Base-by-base conservation (phyloP, 2,113 vertebrate genomes). In the Burhinus oedicnemus region DNA sequence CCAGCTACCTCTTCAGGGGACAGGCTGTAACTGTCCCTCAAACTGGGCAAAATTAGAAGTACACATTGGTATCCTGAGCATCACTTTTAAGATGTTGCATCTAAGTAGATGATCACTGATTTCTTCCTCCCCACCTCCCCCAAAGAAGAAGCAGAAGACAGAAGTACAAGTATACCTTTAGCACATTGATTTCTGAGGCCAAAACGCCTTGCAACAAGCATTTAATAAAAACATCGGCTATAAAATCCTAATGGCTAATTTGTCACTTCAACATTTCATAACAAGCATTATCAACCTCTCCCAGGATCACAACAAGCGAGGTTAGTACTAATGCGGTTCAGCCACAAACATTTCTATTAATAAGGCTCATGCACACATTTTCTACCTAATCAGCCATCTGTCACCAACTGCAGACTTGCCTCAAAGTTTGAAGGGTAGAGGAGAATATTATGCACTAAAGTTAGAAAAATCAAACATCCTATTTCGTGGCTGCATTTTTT, bases 331-430 rank as follows among this genome's bases (percentile, higher is more conserved):
- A 95, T 72, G 61, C 7, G 44, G 16, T 71, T 70, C 91, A 93
- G 78, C 26, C 62, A 94, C 83, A 66, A 91, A 92, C 57, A 52
- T 52, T 96, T 91, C 77, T 95, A 88, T 91, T 90, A 91, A 87
- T 60, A 90, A 25, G 64, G 47, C 69, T 83, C 61, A 70, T 15
- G 69, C 74, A 93, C 38, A 72, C 82, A 75, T 89, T 95, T 97
- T 90, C 91, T 68, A 95, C 88, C 92, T 86, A 57, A 97, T 91
- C 90, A 96, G 86, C 66, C 78, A 90, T 71, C 49, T 97, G 91
- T 83, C 83, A 93, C 32, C 40, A 4, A 92, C 81, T 90, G 70
- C 61, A 86, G 42, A 93, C 47, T 92, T 78, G 74, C 77, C 62
- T 93, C 71, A 0, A 68, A 95, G 65, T 94, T 81, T 88, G 64